A percentile compares a stretch with the other conserved stretches of the same genome.
Conservation (phyloP, 1,140 invertebrate species). For the silkworm (Bombyx mori) region ASM3026992v2 NC_085119.1:13542001-13542500, state of each 20-base stretch:
- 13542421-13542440: slow-evolving; percentile 26
- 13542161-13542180: too few relatives aligned
- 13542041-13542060: too few relatives aligned
- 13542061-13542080: too few relatives aligned
- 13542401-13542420: slow-evolving; percentile 33
- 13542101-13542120: too few relatives aligned
- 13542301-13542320: background rate
- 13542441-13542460: background rate
- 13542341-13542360: slow-evolving; percentile 5
- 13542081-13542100: too few relatives aligned
- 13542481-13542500: too few relatives aligned
- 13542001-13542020: too few relatives aligned
- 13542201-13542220: background rate
- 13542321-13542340: slow-evolving; percentile 3
- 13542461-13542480: too few relatives aligned
- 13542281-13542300: background rate
- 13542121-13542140: too few relatives aligned
- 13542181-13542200: too few relatives aligned
- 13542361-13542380: slow-evolving; percentile 13
- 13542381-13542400: slow-evolving; percentile 17
- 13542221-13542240: background rate
- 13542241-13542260: background rate
- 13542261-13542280: background rate
- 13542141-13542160: too few relatives aligned
- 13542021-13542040: too few relatives aligned